Conservation (phyloP, 2,113 vertebrate species). For the Pomatorhinus ruficollis region DNA sequence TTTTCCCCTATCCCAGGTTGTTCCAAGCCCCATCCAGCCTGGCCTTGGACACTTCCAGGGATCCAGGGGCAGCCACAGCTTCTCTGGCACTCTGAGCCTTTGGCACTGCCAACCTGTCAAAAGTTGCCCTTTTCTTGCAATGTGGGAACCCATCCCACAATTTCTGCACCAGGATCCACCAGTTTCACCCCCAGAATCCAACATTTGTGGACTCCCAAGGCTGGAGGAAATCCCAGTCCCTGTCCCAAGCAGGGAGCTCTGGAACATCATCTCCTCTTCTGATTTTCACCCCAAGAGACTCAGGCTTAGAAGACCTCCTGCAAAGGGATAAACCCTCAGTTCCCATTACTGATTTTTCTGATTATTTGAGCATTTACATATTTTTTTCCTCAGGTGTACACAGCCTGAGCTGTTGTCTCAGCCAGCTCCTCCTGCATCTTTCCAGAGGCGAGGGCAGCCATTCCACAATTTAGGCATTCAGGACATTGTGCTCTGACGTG, state of each 20-base stretch:
- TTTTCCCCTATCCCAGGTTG: fast-evolving
- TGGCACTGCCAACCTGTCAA: not conserved
- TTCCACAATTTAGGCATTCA: not conserved
- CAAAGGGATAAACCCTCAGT: not conserved
- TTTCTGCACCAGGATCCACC: not conserved
- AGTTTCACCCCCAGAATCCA: not conserved
- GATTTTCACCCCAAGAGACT: not conserved
- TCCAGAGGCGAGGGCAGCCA: fast-evolving
- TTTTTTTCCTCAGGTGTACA: not conserved
- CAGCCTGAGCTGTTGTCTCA: not conserved
- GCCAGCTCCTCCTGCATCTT: fast-evolving
- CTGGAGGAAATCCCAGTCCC: not conserved
- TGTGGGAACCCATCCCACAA: not conserved
- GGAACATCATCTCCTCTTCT: not conserved
- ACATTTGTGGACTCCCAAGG: too few relatives aligned
- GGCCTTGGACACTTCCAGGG: not conserved
- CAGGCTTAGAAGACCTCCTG: not conserved
- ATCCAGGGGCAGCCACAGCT: not conserved
- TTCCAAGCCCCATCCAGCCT: not conserved
- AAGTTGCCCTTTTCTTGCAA: not conserved
- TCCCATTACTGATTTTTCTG: not conserved
- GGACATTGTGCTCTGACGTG: fast-evolving
- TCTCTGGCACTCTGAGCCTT: not conserved
- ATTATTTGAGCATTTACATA: not conserved
- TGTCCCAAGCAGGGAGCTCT: not conserved